Evolutionary conservation across 2,113 vertebrate genomes (phyloP).

Genomic region (Psittacula cyanocephala): DNA sequence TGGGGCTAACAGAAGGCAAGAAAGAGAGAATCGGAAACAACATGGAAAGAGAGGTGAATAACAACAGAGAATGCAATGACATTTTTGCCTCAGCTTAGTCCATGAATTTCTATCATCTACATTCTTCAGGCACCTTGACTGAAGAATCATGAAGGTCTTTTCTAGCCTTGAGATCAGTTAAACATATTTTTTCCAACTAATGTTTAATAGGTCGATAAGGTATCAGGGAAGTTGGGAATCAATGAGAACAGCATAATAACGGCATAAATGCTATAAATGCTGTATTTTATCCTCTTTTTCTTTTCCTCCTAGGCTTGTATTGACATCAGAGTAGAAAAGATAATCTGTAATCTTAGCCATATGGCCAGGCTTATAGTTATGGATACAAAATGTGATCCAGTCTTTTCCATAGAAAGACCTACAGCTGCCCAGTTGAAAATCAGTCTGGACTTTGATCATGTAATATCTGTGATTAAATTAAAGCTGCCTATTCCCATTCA

Average conservation of each 20-base stretch:
- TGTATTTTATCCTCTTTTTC: not conserved
- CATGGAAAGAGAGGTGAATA: not conserved
- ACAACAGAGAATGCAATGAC: not conserved
- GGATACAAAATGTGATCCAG: not conserved
- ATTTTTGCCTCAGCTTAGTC: not conserved
- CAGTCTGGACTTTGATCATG: not conserved
- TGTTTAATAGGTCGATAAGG: not conserved
- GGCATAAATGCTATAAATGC: not conserved
- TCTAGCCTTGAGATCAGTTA: not conserved
- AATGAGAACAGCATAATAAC: not conserved
- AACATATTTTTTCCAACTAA: not conserved
- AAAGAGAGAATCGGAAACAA: not conserved
- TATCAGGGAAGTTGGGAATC: not conserved
- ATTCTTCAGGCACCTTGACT: not conserved
- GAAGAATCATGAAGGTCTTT: not conserved
- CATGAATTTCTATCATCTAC: not conserved
- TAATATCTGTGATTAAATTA: not conserved
- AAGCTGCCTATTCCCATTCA: not conserved
- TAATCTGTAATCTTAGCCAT: not conserved
- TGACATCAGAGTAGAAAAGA: not conserved
- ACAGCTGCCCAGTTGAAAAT: not conserved
- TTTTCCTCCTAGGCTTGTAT: not conserved
- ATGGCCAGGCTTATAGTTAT: not conserved
- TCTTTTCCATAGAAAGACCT: not conserved
- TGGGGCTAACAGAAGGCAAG: rapidly evolving